A percentile compares a stretch with the other conserved stretches of the same genome.
Conservation (phyloP, 2,113 vertebrate species). For the Eira barbara region DNA sequence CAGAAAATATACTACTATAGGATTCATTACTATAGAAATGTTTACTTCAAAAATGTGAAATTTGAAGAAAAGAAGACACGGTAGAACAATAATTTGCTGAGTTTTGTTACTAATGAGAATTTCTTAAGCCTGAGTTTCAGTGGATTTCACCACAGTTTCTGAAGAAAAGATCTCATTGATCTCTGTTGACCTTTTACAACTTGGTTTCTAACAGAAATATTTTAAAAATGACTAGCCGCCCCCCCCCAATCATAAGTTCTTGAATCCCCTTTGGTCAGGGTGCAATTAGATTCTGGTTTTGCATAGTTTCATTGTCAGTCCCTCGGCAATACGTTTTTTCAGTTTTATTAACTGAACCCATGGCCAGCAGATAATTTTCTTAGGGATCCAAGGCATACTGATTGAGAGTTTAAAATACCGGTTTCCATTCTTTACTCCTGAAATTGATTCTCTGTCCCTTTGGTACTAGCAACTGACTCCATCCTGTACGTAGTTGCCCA, state of each 20-base stretch:
- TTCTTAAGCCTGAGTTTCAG: constrained; percentile 14
- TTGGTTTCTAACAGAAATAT: constrained; percentile 32
- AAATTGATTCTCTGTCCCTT: background rate
- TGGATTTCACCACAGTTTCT: background rate
- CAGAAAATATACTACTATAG: background rate
- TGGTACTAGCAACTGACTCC: background rate
- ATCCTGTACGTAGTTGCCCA: background rate
- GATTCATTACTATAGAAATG: background rate
- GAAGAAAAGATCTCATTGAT: constrained; percentile 14
- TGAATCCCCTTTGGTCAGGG: background rate
- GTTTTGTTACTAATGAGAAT: constrained; percentile 28
- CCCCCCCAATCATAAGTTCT: background rate
- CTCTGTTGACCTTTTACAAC: constrained; percentile 13
- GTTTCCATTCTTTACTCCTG: background rate
- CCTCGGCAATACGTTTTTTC: background rate
- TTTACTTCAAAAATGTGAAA: constrained; percentile 55
- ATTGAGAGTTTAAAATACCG: background rate
- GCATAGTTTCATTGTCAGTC: background rate
- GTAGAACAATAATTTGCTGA: constrained; percentile 37
- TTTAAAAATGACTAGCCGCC: background rate
- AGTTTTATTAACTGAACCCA: background rate
- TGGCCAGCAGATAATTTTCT: constrained; percentile 12
- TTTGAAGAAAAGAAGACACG: constrained; percentile 32
- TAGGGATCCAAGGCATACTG: background rate
- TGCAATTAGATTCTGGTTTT: background rate